Percentiles rank a stretch among this genome's conserved stretches.
These are phyloP conservation scores for Eueides isabella DNA, from an alignment of 1,140 invertebrate genomes.

Conservation along the genomic window DNA sequence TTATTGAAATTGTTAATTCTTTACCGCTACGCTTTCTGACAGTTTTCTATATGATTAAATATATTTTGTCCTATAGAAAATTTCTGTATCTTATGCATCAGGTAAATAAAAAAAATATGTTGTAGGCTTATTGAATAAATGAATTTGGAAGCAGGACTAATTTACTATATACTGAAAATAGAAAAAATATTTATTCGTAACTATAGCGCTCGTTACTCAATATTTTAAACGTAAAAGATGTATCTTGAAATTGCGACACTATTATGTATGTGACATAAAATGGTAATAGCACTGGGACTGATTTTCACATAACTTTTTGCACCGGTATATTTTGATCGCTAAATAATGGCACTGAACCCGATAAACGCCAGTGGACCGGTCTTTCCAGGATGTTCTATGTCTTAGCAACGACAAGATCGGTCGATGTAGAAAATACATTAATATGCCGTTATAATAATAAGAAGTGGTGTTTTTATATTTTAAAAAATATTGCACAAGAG, in stretches of 20 bases:
- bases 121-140: too few species aligned
- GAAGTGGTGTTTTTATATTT: constrained; percentile 13
- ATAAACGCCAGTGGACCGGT: constrained; percentile 37
- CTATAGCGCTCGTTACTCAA: not conserved
- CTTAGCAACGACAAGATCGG: constrained; percentile 32
- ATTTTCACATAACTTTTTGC: constrained; percentile 22
- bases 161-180: too few species aligned
- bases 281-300: not conserved
- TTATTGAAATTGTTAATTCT: too few species aligned
- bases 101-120: too few species aligned
- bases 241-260: not conserved
- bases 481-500: not conserved
- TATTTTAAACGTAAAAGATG: not conserved
- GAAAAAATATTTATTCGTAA: not conserved
- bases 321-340: constrained; percentile 42
- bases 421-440: constrained; percentile 37
- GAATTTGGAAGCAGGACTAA: too few species aligned
- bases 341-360: constrained; percentile 42
- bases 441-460: constrained; percentile 32
- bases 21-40: too few species aligned
- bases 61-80: too few species aligned
- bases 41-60: too few species aligned
- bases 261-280: not conserved
- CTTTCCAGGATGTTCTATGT: constrained; percentile 38
- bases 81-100: too few species aligned